Base-by-base conservation (phyloP, 2,113 vertebrate species). In the Leucoraja erinaceus region DNA sequence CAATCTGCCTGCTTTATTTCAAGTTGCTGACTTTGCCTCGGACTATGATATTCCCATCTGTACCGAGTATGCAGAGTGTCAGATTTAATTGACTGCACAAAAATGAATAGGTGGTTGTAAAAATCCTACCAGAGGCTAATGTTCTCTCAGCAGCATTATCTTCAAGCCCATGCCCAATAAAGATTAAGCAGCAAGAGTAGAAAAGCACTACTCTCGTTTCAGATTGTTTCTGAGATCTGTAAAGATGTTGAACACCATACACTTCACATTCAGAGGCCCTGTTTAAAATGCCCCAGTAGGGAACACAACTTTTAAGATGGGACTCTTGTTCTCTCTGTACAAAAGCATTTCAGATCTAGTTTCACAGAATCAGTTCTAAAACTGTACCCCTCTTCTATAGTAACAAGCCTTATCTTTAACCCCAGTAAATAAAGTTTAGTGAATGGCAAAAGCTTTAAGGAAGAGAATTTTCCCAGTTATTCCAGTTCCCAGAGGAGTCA, bases 391-490 rank as follows among this genome's bases (percentile, higher is more conserved):
- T 91, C 70, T 91, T 66, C 68, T 72, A 70, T 54, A 47, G 68
- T 91, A 47, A 20, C 10, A 72, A 54, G 68, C 68, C 38, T 88
- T n/a, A 7, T 72, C 18, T 79, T 79, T 38, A 7, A 11, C 25
- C 5, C 28, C 28, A 33, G 56, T 18, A 31, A 33, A 90, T 68
- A 72, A 90, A 68, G 31, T 90, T 90, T 31, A 90, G 66, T 38
- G 63, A 70, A 90, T 86, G n/a, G 72, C 90, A 72, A 72, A 63
- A 91, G 33, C 90, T 22, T 91, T 47, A 63, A 91, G 68, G 31
- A 91, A 91, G 3, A 70, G 70, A 91, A 91, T 91, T 33, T 68
- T 91, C 54, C 72, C 90, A 91, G 38, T 72, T 74, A 91, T 14
- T 54, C 10, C 4, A 91, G 68, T 38, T 91, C 90, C 90, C 90